Evolutionary conservation across 30 jellyfish, hydroid and myxozoan species (phyloP).

Genomic region (Nemopilema nomurai): DNA sequence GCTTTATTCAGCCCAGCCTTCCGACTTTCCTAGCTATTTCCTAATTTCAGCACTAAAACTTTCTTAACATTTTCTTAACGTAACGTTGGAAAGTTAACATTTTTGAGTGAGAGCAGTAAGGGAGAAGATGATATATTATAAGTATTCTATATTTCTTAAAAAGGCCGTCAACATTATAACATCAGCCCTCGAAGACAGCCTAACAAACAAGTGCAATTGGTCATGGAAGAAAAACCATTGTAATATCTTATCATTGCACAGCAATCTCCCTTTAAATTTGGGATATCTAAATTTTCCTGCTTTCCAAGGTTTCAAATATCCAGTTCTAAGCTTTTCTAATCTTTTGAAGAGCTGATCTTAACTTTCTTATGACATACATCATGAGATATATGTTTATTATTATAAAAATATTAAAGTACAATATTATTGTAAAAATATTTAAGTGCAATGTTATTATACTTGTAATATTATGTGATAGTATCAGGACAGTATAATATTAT

Average conservation of each 20-base stretch:
- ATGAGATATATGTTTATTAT: not conserved
- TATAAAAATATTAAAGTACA: not conserved
- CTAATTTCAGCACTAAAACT: not conserved
- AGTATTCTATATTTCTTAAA: not conserved
- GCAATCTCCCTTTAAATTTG: not conserved
- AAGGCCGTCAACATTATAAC: not conserved
- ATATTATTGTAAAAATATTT: not conserved
- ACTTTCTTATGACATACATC: not conserved
- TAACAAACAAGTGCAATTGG: not conserved
- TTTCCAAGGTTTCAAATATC: not conserved
- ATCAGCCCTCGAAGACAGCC: not conserved
- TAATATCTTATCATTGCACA: not conserved
- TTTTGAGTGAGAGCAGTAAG: not conserved
- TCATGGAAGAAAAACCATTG: not conserved
- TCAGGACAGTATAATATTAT: not conserved
- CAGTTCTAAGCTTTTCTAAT: not conserved
- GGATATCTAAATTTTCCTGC: too few species aligned
- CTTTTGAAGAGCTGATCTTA: not conserved
- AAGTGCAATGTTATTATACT: not conserved
- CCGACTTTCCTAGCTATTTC: too few species aligned
- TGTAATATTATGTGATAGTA: not conserved
- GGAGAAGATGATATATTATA: not conserved
- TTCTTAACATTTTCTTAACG: not conserved
- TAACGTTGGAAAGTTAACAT: not conserved
- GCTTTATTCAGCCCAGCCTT: too few species aligned